Base-by-base conservation (phyloP, 2,888 invertebrate genomes). In the Eumacrocentrus americanus region DNA sequence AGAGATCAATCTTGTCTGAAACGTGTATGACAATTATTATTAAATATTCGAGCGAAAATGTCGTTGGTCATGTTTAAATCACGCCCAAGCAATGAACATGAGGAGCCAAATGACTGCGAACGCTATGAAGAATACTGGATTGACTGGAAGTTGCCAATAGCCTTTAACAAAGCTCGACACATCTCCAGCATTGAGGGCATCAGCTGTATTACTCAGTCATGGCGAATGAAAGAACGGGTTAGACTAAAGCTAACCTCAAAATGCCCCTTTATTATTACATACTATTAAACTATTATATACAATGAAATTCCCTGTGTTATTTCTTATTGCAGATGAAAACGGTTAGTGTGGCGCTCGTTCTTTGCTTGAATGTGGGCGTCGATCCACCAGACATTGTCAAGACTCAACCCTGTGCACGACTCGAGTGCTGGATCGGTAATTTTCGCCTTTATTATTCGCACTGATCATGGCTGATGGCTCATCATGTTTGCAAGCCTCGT, bases 351-450 rank as follows among this genome's bases (percentile, higher is more conserved):
- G 98, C 98, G 0, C 83, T 99, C 64, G 98, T 99, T 23, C 83
- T 99, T 44, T 99, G 99, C 81, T 86, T 99, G 38, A 99, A 99
- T 82, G 94, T 99, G 58, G 98, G 98, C n/a, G 98, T 99, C 16
- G 99, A 99, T 82, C 99, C 99, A 1, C 99, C 99, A 0, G 99
- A 99, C 81, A 89, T 98, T 57, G 91, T 97, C 34, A 98, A 98
- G 83, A 96, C 96, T 2, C 93, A 95, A 75, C 98, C 98, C 0
- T 97, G 98, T 82, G 96, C 99, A 0, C 86, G 95, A 6, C 83
- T 95, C 12, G 96, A 98, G 80, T 97, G 97, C 78, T 99, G 99
- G 99, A 94, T 97, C 72, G 95, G 94, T 95, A 84, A 71, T 58
- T 34, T 22, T 58, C 42, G 9, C 9, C 4, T 29, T 29, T 29